Percentiles rank a stretch among this genome's conserved stretches.
Evolutionary conservation across 1,140 invertebrate species (phyloP).

Genomic region (Leptoteleia sp.): DNA sequence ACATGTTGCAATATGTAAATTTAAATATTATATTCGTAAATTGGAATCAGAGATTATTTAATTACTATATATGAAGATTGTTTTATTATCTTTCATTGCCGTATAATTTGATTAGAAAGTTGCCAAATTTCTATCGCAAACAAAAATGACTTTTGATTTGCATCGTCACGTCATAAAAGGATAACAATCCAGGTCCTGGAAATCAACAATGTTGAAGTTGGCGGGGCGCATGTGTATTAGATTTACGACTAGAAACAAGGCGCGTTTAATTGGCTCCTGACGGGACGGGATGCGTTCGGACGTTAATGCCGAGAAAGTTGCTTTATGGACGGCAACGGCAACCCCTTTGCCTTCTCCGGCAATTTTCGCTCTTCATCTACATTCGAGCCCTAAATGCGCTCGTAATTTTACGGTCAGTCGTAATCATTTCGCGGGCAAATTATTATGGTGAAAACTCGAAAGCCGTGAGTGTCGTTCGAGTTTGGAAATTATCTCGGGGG

Average conservation of each 20-base stretch:
- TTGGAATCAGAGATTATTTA: too few relatives aligned
- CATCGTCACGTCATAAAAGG: constrained; percentile 14
- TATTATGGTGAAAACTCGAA: constrained; percentile 71
- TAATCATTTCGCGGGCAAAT: constrained; percentile 71
- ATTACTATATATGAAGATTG: too few relatives aligned
- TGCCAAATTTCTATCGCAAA: too few relatives aligned
- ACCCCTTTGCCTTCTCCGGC: constrained; percentile 16
- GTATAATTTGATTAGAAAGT: too few relatives aligned
- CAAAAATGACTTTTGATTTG: too few relatives aligned
- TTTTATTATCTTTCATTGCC: too few relatives aligned
- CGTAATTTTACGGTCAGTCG: constrained; percentile 73
- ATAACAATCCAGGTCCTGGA: constrained; percentile 6
- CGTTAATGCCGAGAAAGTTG: constrained; percentile 51
- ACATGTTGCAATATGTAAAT: too few relatives aligned
- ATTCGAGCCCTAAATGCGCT: constrained; percentile 32
- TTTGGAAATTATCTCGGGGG: constrained; percentile 67
- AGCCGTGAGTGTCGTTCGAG: constrained; percentile 48
- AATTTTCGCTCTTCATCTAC: constrained; percentile 54
- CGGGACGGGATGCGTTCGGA: constrained; percentile 25
- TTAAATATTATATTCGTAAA: too few relatives aligned
- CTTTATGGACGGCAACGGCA: constrained; percentile 32
- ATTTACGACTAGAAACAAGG: constrained; percentile 24
- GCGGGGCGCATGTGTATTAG: constrained; percentile 5
- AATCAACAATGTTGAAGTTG: constrained; percentile 17
- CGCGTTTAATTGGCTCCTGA: constrained; percentile 43